phyloP scores from a whole-genome alignment of 2,888 invertebrate species.

The Stictocephala bisonia region DNA sequence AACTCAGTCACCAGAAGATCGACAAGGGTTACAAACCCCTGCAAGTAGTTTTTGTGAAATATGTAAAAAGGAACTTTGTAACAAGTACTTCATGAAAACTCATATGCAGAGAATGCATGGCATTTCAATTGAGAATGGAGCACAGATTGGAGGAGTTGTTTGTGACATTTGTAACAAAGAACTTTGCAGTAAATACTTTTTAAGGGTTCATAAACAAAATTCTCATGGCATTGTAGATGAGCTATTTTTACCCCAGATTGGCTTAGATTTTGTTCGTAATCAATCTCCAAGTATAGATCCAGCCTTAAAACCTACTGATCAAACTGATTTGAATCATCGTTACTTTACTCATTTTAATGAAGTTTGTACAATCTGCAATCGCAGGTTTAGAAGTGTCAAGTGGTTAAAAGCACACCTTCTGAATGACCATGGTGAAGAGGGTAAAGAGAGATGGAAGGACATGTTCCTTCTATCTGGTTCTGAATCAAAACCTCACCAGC shows the following conservation, averaged over 20 bases:
- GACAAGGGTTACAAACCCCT: conserved; percentile 60
- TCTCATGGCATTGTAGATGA: conserved; percentile 96
- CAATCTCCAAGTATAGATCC: conserved; percentile 50
- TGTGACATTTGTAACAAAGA: conserved; percentile 99
- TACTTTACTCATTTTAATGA: conserved; percentile 78
- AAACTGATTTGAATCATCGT: conserved; percentile 69
- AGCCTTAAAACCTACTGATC: conserved; percentile 67
- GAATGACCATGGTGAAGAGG: conserved; percentile 83
- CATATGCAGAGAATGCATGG: conserved; percentile 99
- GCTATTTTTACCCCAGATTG: conserved; percentile 65
- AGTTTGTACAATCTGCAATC: conserved; percentile 86
- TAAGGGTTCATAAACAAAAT: conserved; percentile 97
- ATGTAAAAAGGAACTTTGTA: conserved; percentile 98
- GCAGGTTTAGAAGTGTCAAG: conserved; percentile 88
- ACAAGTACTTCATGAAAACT: conserved; percentile 99
- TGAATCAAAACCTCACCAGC: conserved; percentile 48
- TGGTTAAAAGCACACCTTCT: conserved; percentile 89
- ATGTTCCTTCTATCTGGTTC: conserved; percentile 56
- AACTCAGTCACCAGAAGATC: conserved; percentile 47
- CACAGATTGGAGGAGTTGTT: conserved; percentile 92
- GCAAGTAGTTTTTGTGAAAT: conserved; percentile 95
- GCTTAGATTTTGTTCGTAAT: conserved; percentile 48
- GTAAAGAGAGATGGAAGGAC: conserved; percentile 73
- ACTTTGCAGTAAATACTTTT: conserved; percentile 96
- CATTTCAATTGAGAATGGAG: conserved; percentile 92